Percentiles rank a stretch among this genome's conserved stretches.
phyloP scores from a whole-genome alignment of 2,797 vertebrate species.

The Darevskia mixta region DNA sequence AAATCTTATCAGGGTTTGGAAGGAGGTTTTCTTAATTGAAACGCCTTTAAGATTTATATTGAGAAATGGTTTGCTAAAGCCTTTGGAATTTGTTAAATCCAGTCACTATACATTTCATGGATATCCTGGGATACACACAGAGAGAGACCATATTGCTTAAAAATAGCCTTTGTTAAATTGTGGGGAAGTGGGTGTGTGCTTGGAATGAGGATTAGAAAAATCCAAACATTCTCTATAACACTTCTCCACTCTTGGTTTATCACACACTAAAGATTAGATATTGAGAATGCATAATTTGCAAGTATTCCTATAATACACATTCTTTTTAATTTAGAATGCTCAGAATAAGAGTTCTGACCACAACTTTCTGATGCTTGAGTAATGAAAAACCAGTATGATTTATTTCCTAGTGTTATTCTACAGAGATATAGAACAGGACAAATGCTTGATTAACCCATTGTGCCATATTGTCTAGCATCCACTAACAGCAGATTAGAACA shows the following conservation, averaged over 20 bases:
- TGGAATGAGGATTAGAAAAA: neutral
- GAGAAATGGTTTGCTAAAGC: neutral
- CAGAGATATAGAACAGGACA: neutral
- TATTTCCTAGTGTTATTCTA: neutral
- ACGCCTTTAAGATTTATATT: neutral
- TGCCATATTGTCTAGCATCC: neutral
- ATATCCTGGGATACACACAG: neutral
- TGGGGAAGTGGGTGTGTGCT: neutral
- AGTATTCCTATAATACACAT: neutral
- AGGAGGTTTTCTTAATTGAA: neutral
- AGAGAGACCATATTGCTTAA: neutral
- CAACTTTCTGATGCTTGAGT: neutral
- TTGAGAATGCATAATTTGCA: neutral
- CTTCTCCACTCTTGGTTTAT: neutral
- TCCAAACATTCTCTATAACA: neutral
- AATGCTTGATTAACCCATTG: neutral
- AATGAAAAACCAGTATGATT: neutral
- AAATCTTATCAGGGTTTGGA: slow-evolving; percentile 2
- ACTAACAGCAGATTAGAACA: neutral
- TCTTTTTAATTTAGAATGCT: slow-evolving; percentile 2
- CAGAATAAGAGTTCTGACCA: neutral
- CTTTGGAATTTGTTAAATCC: neutral
- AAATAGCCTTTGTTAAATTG: neutral
- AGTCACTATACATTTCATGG: neutral
- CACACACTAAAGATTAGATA: neutral